Evolutionary conservation across 2,113 vertebrate genomes (phyloP).

Genomic region (Podarcis muralis): DNA sequence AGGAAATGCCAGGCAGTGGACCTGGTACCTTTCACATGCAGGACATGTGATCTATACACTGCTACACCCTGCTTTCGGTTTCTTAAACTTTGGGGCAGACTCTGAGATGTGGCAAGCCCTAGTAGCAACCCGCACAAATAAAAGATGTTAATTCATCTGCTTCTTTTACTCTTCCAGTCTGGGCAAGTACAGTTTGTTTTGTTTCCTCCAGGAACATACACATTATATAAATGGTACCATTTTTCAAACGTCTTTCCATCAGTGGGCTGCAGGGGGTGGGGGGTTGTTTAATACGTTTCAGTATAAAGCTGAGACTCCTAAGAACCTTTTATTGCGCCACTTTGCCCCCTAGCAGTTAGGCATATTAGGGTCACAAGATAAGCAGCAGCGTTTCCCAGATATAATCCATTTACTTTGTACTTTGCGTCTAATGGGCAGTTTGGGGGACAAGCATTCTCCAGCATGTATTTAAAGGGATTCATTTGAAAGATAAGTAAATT

Average conservation of each 20-base stretch:
- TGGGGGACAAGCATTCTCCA: constrained; percentile 72
- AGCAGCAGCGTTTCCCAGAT: constrained; percentile 45
- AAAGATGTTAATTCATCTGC: neutral
- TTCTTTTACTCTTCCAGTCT: neutral
- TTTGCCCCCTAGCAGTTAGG: constrained; percentile 37
- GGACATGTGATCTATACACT: neutral
- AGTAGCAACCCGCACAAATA: no score
- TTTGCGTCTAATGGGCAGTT: constrained; percentile 69
- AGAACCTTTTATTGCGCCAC: constrained; percentile 25
- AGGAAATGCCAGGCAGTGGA: neutral
- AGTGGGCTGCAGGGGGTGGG: constrained; percentile 25
- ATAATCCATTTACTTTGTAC: constrained; percentile 64
- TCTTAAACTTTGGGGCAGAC: neutral
- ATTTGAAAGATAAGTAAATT: constrained; percentile 76
- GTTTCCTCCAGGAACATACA: constrained; percentile 2
- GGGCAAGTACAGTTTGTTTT: neutral
- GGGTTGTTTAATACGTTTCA: constrained; percentile 15
- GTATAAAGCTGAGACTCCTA: constrained; percentile 33
- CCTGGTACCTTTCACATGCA: neutral
- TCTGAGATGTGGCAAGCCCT: neutral
- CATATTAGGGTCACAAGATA: constrained; percentile 56
- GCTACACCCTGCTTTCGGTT: neutral
- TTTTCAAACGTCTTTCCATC: constrained; percentile 19
- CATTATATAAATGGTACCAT: constrained; percentile 28
- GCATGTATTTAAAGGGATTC: constrained; percentile 72